Evolutionary conservation across 2,113 vertebrate species (phyloP), one percentile per base, ranked within the genome.

Genomic region (Chloropsis hardwickii): DNA sequence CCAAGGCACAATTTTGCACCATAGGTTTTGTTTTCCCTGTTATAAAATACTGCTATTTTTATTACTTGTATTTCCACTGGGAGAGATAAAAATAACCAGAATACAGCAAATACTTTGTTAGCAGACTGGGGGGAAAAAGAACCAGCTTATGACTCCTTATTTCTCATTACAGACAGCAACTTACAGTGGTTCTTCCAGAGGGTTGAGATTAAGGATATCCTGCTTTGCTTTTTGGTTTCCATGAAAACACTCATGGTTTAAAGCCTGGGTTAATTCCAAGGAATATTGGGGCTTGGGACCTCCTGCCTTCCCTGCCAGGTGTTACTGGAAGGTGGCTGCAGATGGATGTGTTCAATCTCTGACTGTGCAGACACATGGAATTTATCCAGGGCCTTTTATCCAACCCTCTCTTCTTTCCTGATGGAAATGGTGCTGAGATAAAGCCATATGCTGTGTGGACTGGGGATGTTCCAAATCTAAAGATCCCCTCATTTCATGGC

Each of bases 1-100:
- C 78, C 0, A 11, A 87, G 88, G 94, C 82, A 83, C 88, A 81
- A 25, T 91, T 66, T 78, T 77, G 92, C 95, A 74, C 19, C 5
- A 40, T 65, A 76, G 88, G 39, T 92, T 97, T 96, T 96, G 93
- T 81, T 94, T 95, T 93, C 89, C 83, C 82, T 92, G 77, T 88
- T 97, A 95, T 37, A 93, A 93, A 97, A 96, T 88, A 91, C 83
- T 79, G 86, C 81, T 95, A 58, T 90, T 96, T 97, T 97, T 97
- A 97, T 97, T 97, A 89, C 94, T 78, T 40, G 47, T 78, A 83
- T 96, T 95, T 97, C 95, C 78, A 44, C 50, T 66, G 96, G 88
- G 96, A 96, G 85, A 67, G 92, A 95, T 95, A 76, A 88, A 96
- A 90, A 91, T 92, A 86, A 61, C 64, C 45, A 69, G 94, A 96